Percentiles rank a stretch among this genome's conserved stretches.
Evolutionary conservation across 2,113 vertebrate species (phyloP).

Genomic region (Mustela lutreola): DNA sequence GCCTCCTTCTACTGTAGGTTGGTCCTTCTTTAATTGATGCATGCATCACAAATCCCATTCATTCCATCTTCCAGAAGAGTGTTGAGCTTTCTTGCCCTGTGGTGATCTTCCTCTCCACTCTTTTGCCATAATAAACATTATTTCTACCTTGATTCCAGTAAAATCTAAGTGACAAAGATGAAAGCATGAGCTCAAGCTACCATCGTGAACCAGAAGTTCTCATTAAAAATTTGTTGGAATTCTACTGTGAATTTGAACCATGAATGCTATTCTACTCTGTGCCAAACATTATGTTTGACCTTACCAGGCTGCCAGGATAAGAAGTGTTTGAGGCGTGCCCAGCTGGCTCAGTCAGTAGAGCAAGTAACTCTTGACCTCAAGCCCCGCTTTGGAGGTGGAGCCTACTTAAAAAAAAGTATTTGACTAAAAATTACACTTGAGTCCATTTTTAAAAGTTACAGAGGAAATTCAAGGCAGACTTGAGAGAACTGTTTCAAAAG

Average conservation of each 20-base stretch:
- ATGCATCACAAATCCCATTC: neutral
- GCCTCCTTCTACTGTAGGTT: neutral
- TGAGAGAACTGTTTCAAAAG: constrained; percentile 41
- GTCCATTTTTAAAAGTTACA: constrained; percentile 66
- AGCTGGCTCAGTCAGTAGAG: neutral
- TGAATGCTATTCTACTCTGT: neutral
- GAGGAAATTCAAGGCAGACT: constrained; percentile 65
- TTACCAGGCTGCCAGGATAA: neutral
- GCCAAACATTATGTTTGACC: constrained; percentile 24
- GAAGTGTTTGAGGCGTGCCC: neutral
- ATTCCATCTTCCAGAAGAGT: neutral
- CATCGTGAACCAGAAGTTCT: constrained; percentile 28
- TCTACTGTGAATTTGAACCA: neutral
- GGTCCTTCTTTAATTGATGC: neutral
- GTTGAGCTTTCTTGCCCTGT: neutral
- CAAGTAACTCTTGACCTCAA: neutral
- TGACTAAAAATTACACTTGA: constrained; percentile 54
- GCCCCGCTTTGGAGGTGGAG: neutral
- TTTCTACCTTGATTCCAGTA: neutral
- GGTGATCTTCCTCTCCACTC: neutral
- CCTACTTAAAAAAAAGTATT: neutral
- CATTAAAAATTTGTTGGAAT: constrained; percentile 31
- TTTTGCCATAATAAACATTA: neutral
- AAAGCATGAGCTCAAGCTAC: neutral
- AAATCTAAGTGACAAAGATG: neutral